phyloP scores from a whole-genome alignment of 1,140 invertebrate genomes.

The Caenorhabditis briggsae region DNA sequence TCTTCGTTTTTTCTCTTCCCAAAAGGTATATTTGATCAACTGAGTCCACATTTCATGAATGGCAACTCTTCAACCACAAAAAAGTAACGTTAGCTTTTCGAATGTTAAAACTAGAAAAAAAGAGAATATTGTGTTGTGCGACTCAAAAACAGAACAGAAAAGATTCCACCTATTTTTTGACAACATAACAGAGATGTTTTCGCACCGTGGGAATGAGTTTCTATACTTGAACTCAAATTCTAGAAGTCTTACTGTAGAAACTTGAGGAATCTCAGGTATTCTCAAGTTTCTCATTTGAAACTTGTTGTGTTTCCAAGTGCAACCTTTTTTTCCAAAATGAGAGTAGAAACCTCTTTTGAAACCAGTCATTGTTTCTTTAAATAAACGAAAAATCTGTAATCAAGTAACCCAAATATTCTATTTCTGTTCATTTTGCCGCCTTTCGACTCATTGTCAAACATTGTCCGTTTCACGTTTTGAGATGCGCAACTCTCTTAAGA shows the following conservation, averaged over 20 bases:
- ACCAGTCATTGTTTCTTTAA: slow-evolving; percentile 39
- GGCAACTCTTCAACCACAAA: slow-evolving; percentile 11
- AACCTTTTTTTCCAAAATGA: too few species aligned
- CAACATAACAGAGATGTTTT: background rate
- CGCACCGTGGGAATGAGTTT: background rate
- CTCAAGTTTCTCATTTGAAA: too few species aligned
- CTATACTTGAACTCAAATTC: too few species aligned
- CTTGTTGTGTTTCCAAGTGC: too few species aligned
- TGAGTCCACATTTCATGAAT: slow-evolving; percentile 53
- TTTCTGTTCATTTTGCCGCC: slow-evolving; percentile 13
- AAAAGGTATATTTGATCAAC: slow-evolving; percentile 17
- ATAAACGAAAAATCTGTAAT: background rate
- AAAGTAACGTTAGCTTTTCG: slow-evolving; percentile 21
- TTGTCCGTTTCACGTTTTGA: slow-evolving; percentile 44
- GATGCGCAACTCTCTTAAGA: slow-evolving; percentile 15
- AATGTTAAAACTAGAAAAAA: slow-evolving; percentile 25
- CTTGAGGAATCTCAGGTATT: too few species aligned
- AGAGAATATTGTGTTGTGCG: background rate
- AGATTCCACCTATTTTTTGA: too few species aligned
- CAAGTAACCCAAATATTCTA: slow-evolving; percentile 8
- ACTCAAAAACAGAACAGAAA: background rate
- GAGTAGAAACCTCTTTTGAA: background rate
- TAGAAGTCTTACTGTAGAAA: too few species aligned
- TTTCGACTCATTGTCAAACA: slow-evolving; percentile 19
- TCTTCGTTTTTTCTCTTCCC: background rate